Percentiles rank a stretch among this genome's conserved stretches.
phyloP scores from a whole-genome alignment of 2,113 vertebrate genomes.

The Illadopsis cleaveri region DNA sequence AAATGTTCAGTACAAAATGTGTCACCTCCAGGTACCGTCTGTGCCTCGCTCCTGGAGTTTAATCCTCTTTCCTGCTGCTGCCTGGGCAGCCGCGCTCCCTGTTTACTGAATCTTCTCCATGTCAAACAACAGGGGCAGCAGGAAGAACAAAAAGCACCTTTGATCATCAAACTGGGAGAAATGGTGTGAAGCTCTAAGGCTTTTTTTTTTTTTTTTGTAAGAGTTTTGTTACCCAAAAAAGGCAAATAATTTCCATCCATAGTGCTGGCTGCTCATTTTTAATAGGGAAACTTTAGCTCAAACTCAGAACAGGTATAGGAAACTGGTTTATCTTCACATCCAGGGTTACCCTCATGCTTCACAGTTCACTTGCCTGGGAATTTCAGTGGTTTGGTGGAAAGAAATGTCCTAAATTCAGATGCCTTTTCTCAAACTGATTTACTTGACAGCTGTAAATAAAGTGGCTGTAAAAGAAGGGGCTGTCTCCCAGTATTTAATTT shows the following conservation, averaged over 20 bases:
- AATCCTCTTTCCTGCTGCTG: neutral
- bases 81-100: neutral
- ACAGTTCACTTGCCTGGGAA: neutral
- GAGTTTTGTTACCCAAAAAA: neutral
- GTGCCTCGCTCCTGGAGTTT: neutral
- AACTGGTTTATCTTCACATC: neutral
- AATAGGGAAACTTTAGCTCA: neutral
- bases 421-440: neutral
- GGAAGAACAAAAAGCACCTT: constrained; percentile 7
- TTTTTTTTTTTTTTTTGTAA: neutral
- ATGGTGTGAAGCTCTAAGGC: neutral
- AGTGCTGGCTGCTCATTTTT: neutral
- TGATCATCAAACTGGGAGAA: neutral
- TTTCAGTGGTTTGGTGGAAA: neutral
- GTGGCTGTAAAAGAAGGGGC: neutral
- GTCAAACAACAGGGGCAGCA: constrained; percentile 2
- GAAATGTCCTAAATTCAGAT: neutral
- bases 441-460: neutral
- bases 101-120: neutral
- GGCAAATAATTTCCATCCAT: neutral
- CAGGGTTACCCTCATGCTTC: neutral
- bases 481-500: neutral
- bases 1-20: neutral
- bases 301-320: neutral
- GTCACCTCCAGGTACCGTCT: constrained; percentile 38